Base-by-base conservation (phyloP, 2,888 invertebrate genomes). In the Torymus auratus region DNA sequence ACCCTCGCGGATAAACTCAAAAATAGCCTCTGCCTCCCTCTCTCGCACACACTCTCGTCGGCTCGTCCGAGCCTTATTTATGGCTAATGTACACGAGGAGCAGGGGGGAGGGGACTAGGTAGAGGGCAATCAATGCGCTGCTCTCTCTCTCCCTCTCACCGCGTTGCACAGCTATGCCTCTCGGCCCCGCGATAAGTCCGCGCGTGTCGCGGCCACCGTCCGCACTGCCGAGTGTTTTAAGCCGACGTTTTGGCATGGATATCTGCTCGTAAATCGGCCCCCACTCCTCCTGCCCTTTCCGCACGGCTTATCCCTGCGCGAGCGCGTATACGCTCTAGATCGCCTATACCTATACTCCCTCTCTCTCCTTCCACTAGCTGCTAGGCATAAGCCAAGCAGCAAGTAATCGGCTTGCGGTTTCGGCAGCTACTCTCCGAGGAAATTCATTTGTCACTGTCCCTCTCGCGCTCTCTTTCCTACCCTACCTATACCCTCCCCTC, bases 401-500 rank as follows among this genome's bases (percentile, higher is more conserved):
- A 23, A 78, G 75, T 82, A 82, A 78, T 78, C 78, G 78, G 71
- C 76, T 80, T 70, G 78, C 78, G 78, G 78, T 82, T 82, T 80
- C 74, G 76, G 68, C 78, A 80, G 73, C 69, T 70, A 71, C 62
- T 73, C 69, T 80, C 69, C 60, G 64, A 77, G 75, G 80, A 81
- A 78, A 75, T 83, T 80, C 80, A 83, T 83, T 81, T 78, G 78
- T 83, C 82, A 83, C 71, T 78, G 75, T 78, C 82, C 23, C 56
- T 55, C 28, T 28, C 28, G 28, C 28, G 28, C 28, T 28, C 28
- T 28, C 28, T 28, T 28, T 28, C 28, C 28, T 28, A 28, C 7
- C 28, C 28, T 28, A 28, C 28, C 17, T 41, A 11, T 17, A 41
- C 17, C 50, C 23, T 17, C 3, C 20, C 13, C 60, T 15, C 50